phyloP scores from a whole-genome alignment of 2,888 invertebrate species.

The Lamproptera curius region DNA sequence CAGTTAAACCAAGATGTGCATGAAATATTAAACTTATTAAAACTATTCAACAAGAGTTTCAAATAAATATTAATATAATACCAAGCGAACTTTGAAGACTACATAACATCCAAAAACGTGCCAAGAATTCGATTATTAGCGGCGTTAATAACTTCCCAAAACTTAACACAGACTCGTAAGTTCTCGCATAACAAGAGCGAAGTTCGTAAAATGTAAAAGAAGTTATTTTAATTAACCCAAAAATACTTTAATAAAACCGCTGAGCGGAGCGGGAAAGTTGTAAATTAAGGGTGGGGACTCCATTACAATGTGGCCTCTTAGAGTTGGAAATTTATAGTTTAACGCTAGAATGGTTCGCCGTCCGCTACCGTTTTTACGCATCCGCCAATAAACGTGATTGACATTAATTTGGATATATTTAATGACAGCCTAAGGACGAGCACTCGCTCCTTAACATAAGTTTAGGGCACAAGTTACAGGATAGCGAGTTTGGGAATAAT shows the following conservation, averaged over 20 bases:
- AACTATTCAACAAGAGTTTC: neutral
- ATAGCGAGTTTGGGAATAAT: neutral
- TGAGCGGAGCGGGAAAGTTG: conserved; percentile 42
- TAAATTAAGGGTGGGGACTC: conserved; percentile 55
- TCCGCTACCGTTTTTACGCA: conserved; percentile 66
- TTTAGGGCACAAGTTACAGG: neutral
- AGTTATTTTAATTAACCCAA: conserved; percentile 65
- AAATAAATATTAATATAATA: conserved; percentile 1
- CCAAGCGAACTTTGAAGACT: conserved; percentile 4
- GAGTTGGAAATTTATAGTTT: conserved; percentile 55
- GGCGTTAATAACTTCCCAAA: conserved; percentile 47
- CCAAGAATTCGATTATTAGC: conserved; percentile 41
- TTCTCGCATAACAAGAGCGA: conserved; percentile 33
- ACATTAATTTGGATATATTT: conserved; percentile 50
- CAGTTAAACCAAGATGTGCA: too few relatives aligned
- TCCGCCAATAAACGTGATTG: conserved; percentile 68
- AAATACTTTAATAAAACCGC: conserved; percentile 65
- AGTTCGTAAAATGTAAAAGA: conserved; percentile 41
- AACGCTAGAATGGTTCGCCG: conserved; percentile 35
- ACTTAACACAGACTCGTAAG: conserved; percentile 33
- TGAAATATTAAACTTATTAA: too few relatives aligned
- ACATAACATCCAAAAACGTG: conserved; percentile 28
- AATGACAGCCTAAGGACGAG: conserved; percentile 19
- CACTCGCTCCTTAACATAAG: neutral
- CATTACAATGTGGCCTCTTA: conserved; percentile 53